Conservation (phyloP, 2,888 invertebrate species). For the Mythimna vitellina region DNA sequence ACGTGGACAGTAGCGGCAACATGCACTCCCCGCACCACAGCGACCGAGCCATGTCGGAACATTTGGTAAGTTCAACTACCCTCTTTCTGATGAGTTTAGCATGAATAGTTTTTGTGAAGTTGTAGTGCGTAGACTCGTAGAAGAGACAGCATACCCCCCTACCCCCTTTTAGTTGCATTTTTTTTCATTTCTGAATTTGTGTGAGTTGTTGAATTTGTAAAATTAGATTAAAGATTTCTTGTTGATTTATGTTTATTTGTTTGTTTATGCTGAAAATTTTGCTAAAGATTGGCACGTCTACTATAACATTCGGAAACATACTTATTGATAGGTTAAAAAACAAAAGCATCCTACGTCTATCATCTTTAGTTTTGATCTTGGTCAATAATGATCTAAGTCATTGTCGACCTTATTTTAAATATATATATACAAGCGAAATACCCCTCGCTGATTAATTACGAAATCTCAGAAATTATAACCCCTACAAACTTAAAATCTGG, state of each 20-base stretch:
- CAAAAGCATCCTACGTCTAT: no score
- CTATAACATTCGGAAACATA: no score
- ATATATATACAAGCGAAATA: no score
- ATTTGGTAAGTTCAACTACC: slow-evolving; percentile 69
- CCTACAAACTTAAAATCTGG: no score
- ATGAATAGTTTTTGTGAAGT: background rate
- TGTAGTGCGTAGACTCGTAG: background rate
- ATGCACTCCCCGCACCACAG: slow-evolving; percentile 82
- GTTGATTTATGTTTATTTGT: background rate
- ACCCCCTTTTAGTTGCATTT: no score
- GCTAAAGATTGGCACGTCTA: no score
- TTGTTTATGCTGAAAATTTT: background rate
- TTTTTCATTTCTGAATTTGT: background rate
- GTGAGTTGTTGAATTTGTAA: background rate
- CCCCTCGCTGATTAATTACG: no score
- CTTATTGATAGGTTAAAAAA: no score
- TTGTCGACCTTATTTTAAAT: no score
- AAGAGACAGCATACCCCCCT: background rate
- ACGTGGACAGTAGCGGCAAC: slow-evolving; percentile 74
- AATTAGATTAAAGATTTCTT: background rate
- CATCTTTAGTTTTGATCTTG: no score
- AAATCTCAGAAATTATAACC: no score
- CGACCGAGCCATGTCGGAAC: slow-evolving; percentile 72
- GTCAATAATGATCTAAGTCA: no score
- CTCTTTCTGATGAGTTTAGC: background rate